Conservation (phyloP, 2,113 vertebrate species). For the Plectropomus leopardus region DNA sequence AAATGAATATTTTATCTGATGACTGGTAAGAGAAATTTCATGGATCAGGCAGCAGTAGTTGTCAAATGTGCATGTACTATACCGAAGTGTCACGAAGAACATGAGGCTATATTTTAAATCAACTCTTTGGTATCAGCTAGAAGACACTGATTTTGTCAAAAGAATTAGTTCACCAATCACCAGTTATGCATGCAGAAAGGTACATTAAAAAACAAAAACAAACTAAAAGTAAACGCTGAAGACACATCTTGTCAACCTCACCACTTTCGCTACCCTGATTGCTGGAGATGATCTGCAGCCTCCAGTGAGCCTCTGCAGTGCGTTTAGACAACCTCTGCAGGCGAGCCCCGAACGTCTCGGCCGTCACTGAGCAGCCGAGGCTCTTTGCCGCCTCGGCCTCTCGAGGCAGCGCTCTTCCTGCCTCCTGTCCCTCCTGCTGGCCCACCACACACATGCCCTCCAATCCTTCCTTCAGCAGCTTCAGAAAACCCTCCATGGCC, state of each 20-base stretch:
- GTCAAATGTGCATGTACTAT: too few relatives aligned
- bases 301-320: slow-evolving; percentile 95
- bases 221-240: neutral
- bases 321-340: slow-evolving; percentile 91
- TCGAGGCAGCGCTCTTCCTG: slow-evolving; percentile 58
- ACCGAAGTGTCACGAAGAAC: too few relatives aligned
- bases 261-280: slow-evolving; percentile 85
- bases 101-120: too few relatives aligned
- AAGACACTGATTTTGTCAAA: too few relatives aligned
- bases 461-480: slow-evolving; percentile 89
- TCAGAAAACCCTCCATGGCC: slow-evolving; percentile 90
- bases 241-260: slow-evolving; percentile 68
- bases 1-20: too few relatives aligned
- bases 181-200: neutral
- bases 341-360: slow-evolving; percentile 86
- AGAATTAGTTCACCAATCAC: too few relatives aligned
- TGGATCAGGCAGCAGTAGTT: too few relatives aligned
- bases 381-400: slow-evolving; percentile 84
- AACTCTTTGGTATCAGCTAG: too few relatives aligned
- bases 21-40: too few relatives aligned
- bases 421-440: slow-evolving; percentile 79
- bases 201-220: too few relatives aligned
- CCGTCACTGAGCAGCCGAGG: slow-evolving; percentile 85
- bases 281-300: slow-evolving; percentile 92
- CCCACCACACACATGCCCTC: slow-evolving; percentile 89